phyloP scores from a whole-genome alignment of 2,888 invertebrate species.

The Tetropium fuscum region DNA sequence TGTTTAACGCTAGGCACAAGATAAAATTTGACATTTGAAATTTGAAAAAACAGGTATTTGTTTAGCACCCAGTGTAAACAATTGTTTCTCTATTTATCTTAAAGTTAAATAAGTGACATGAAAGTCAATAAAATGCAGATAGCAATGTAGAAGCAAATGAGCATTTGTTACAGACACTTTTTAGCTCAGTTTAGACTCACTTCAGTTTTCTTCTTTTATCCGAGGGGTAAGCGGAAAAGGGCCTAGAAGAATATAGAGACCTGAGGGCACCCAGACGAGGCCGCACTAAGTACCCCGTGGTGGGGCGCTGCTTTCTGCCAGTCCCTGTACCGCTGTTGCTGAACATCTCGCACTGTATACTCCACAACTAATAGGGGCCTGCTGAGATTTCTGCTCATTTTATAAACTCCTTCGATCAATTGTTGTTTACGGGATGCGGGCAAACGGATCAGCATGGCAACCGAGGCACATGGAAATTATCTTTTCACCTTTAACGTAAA shows the following conservation, averaged over 20 bases:
- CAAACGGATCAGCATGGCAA: constrained; percentile 17
- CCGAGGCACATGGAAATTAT: neutral
- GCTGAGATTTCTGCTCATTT: constrained; percentile 30
- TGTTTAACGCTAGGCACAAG: too few relatives aligned
- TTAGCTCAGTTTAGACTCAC: too few relatives aligned
- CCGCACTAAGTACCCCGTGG: constrained; percentile 59
- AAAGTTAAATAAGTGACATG: too few relatives aligned
- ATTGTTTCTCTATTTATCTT: too few relatives aligned
- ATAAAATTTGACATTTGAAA: too few relatives aligned
- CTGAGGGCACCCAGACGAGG: constrained; percentile 59
- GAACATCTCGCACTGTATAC: constrained; percentile 46
- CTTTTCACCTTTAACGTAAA: too few relatives aligned
- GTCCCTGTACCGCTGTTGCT: constrained; percentile 30
- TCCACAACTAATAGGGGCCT: constrained; percentile 28
- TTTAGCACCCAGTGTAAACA: too few relatives aligned
- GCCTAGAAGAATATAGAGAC: constrained; percentile 53
- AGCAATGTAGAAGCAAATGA: neutral
- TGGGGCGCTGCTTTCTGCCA: constrained; percentile 44
- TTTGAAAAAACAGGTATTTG: too few relatives aligned
- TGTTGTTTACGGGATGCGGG: constrained; percentile 37
- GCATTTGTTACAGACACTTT: too few relatives aligned
- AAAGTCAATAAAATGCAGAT: neutral
- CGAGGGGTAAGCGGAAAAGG: constrained; percentile 50
- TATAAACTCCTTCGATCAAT: constrained; percentile 47
- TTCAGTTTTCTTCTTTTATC: constrained; percentile 62